Conservation (phyloP, 2,113 vertebrate species). For the Brienomyrus longianalis region DNA sequence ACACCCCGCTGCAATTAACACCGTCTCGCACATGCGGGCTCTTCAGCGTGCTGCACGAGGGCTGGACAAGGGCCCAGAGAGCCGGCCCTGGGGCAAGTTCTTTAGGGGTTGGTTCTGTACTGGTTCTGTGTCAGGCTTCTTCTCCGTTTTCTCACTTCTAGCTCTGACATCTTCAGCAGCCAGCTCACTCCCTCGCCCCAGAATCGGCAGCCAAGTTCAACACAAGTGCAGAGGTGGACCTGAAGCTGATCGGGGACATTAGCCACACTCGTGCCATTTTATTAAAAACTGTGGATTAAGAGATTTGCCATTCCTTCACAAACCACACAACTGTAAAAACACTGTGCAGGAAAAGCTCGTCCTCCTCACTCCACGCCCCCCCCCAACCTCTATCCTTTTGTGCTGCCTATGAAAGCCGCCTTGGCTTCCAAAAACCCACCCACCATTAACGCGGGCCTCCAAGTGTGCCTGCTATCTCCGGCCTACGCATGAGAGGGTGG, state of each 20-base stretch:
- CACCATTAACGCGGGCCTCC: neutral
- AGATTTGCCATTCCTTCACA: slow-evolving; percentile 55
- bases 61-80: slow-evolving; percentile 6
- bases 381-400: neutral
- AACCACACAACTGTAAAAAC: slow-evolving; percentile 64
- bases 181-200: neutral
- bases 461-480: neutral
- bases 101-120: slow-evolving; percentile 15
- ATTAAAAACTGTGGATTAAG: slow-evolving; percentile 61
- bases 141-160: neutral
- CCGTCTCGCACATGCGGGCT: slow-evolving; percentile 44
- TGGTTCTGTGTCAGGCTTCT: slow-evolving; percentile 14
- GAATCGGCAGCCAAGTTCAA: slow-evolving; percentile 1
- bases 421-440: slow-evolving; percentile 23
- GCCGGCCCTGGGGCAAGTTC: slow-evolving; percentile 15
- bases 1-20: slow-evolving; percentile 46
- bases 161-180: neutral
- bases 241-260: slow-evolving; percentile 48
- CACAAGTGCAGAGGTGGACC: slow-evolving; percentile 28
- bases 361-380: slow-evolving; percentile 6
- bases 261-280: slow-evolving; percentile 49
- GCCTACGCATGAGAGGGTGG: neutral
- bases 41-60: slow-evolving; percentile 25
- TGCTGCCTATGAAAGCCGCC: slow-evolving; percentile 3
- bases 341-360: slow-evolving; percentile 43